These are phyloP conservation scores for Himalopsyche kuldschensis DNA, from an alignment of 2,888 invertebrate species.

Conservation along the genomic window DNA sequence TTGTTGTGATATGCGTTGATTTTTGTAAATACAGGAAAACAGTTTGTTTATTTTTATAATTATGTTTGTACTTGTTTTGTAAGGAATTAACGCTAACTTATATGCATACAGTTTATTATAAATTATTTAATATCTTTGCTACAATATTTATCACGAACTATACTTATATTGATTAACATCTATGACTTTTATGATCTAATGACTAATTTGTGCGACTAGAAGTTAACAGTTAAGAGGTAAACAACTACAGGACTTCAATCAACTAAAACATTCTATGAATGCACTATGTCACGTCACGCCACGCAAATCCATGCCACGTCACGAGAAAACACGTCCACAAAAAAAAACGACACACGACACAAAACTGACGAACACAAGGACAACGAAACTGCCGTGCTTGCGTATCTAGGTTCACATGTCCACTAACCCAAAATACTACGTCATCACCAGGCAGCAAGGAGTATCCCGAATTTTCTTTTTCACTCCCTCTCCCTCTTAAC, in stretches of 20 bases:
- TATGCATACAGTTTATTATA: no score
- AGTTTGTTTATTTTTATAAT: background rate
- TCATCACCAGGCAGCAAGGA: conserved; percentile 32
- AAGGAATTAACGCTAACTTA: no score
- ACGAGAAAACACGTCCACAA: conserved; percentile 26
- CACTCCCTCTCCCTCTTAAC: conserved; percentile 37
- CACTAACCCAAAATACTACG: conserved; percentile 58
- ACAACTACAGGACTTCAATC: conserved; percentile 6
- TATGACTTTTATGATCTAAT: background rate
- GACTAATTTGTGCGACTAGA: conserved; percentile 6
- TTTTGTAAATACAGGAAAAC: background rate
- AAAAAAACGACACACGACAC: conserved; percentile 57
- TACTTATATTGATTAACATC: background rate
- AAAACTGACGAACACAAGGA: conserved; percentile 60
- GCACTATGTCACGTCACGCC: conserved; percentile 13
- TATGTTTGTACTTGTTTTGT: background rate
- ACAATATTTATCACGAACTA: no score
- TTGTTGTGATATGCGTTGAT: background rate
- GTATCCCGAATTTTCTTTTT: conserved; percentile 40
- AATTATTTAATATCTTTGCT: no score
- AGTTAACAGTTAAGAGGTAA: background rate
- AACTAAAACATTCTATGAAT: background rate
- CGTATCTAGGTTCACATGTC: conserved; percentile 63
- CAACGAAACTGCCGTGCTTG: conserved; percentile 62
- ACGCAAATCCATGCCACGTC: conserved; percentile 14